These are phyloP conservation scores for Phymorhynchus buccinoides DNA, from an alignment of 1,140 invertebrate species.

Conservation along the genomic window DNA sequence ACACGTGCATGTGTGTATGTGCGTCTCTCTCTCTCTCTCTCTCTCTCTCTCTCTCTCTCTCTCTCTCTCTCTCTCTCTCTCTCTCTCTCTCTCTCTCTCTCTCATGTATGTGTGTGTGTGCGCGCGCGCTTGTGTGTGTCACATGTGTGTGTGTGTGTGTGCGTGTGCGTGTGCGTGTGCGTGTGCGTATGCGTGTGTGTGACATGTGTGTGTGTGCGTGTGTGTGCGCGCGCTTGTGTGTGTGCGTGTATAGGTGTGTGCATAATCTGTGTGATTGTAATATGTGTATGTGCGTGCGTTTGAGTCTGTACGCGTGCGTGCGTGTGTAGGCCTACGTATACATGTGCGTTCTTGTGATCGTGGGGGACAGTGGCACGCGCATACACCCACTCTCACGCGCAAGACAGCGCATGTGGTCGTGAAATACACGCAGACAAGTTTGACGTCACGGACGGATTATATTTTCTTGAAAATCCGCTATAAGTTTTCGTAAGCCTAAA, in stretches of 20 bases:
- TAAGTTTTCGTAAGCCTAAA: too few relatives aligned
- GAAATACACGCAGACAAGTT: too few relatives aligned
- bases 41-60: neutral
- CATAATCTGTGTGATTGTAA: too few relatives aligned
- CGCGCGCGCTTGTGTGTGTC: neutral
- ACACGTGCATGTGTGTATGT: too few relatives aligned
- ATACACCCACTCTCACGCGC: neutral
- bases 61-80: neutral
- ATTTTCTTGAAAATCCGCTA: too few relatives aligned
- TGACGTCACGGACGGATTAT: too few relatives aligned
- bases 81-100: neutral
- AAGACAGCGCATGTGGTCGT: neutral
- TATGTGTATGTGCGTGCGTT: too few relatives aligned
- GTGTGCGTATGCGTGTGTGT: slow-evolving; percentile 4
- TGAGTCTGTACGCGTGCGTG: neutral
- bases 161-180: neutral
- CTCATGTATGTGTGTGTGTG: neutral
- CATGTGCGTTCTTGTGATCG: neutral
- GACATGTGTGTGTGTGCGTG: too few relatives aligned
- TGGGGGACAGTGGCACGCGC: neutral
- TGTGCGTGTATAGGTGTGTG: too few relatives aligned
- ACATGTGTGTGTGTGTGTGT: neutral
- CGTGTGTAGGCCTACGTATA: neutral
- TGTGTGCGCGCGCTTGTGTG: too few relatives aligned
- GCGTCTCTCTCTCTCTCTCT: neutral